A percentile compares a stretch with the other conserved stretches of the same genome.
These are phyloP conservation scores for Elaphurus davidianus DNA, from an alignment of 2,113 vertebrate genomes.

Conservation along the genomic window DNA sequence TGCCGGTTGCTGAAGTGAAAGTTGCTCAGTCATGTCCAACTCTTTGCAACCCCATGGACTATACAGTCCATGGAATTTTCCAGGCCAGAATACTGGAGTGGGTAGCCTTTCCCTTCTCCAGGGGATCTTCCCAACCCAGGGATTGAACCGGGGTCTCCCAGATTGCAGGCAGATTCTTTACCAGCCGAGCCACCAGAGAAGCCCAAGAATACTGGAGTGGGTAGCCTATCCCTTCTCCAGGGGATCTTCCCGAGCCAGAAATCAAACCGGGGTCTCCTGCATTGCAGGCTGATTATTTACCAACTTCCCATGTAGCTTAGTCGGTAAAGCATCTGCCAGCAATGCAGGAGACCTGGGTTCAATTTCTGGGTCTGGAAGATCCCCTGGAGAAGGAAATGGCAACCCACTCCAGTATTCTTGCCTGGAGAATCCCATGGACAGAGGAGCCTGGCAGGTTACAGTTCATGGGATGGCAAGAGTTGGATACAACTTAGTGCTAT, in stretches of 20 bases:
- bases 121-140: not conserved
- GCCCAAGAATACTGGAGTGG: not conserved
- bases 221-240: not conserved
- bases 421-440: not conserved
- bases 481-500: not conserved
- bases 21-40: not conserved
- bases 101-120: not conserved
- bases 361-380: not conserved
- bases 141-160: not conserved
- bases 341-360: not conserved
- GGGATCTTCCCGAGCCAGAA: not conserved
- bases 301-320: not conserved
- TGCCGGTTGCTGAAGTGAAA: not conserved
- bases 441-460: not conserved
- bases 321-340: not conserved
- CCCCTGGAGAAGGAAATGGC: not conserved
- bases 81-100: not conserved
- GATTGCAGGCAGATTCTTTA: not conserved
- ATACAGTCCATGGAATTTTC: not conserved
- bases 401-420: not conserved
- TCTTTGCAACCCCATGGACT: not conserved
- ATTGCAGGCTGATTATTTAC: not conserved
- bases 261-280: not conserved
- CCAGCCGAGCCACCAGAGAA: not conserved
- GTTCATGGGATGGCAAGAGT: not conserved